Evolutionary conservation across 2,888 invertebrate genomes (phyloP).

Genomic region (Epistrophe grossulariae): DNA sequence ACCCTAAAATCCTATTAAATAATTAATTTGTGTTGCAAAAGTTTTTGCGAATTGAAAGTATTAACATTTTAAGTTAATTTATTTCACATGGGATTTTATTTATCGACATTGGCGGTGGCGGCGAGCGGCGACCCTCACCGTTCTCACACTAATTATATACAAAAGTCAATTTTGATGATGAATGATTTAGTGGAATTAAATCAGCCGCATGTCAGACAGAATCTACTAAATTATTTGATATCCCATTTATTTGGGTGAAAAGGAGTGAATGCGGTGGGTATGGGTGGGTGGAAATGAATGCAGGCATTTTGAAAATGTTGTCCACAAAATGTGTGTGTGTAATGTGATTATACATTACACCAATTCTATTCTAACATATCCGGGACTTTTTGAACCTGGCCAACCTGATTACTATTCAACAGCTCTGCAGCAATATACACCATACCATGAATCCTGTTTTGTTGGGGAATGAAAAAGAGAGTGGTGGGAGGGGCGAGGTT

Average conservation of each 20-base stretch:
- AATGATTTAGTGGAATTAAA: slow-evolving; percentile 67
- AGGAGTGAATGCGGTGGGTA: neutral
- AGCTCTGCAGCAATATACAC: slow-evolving; percentile 12
- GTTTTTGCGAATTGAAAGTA: neutral
- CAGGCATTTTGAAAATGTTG: slow-evolving; percentile 23
- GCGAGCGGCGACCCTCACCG: neutral
- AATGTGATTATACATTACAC: slow-evolving; percentile 65
- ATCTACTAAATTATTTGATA: slow-evolving; percentile 69
- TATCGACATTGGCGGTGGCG: neutral
- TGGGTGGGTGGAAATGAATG: neutral
- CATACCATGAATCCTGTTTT: neutral
- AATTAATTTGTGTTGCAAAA: slow-evolving; percentile 10
- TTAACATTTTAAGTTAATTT: slow-evolving; percentile 16
- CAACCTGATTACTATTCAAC: slow-evolving; percentile 58
- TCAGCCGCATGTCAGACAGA: slow-evolving; percentile 54
- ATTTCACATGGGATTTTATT: slow-evolving; percentile 16
- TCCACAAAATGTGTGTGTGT: slow-evolving; percentile 33
- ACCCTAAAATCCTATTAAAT: slow-evolving; percentile 6
- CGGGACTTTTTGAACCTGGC: slow-evolving; percentile 26
- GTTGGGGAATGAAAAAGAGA: too few relatives aligned
- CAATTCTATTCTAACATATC: slow-evolving; percentile 28
- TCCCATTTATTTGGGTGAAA: neutral
- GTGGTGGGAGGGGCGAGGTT: neutral
- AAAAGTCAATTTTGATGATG: slow-evolving; percentile 41
- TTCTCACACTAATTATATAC: slow-evolving; percentile 1